Evolutionary conservation across 2,888 invertebrate genomes (phyloP).

Genomic region (Leistus spinibarbis): DNA sequence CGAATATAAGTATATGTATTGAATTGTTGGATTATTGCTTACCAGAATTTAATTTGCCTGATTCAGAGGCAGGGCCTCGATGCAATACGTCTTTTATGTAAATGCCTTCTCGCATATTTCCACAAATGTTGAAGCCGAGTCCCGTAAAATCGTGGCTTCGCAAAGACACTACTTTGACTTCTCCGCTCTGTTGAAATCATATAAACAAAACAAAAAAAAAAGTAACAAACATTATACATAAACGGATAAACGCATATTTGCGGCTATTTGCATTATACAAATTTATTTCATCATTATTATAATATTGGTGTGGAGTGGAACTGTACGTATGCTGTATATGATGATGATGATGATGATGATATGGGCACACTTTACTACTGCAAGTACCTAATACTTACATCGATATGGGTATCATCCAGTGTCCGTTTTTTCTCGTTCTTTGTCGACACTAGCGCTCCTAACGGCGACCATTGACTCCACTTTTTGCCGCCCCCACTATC

Average conservation of each 20-base stretch:
- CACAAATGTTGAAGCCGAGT: slow-evolving; percentile 83
- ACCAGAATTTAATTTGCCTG: slow-evolving; percentile 82
- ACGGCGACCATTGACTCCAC: slow-evolving; percentile 59
- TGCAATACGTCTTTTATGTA: slow-evolving; percentile 85
- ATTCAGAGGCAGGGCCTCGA: slow-evolving; percentile 87
- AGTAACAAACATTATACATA: not conserved
- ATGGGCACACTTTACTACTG: not conserved
- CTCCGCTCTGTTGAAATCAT: slow-evolving; percentile 58
- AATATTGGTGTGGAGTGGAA: too few species aligned
- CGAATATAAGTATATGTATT: too few species aligned
- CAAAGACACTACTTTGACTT: slow-evolving; percentile 71
- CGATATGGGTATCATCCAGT: slow-evolving; percentile 64
- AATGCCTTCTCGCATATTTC: slow-evolving; percentile 91
- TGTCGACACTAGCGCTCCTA: slow-evolving; percentile 51
- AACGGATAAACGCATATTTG: too few species aligned
- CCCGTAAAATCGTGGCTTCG: slow-evolving; percentile 89
- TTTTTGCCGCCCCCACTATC: slow-evolving; percentile 49
- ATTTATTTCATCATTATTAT: too few species aligned
- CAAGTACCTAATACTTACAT: slow-evolving; percentile 55
- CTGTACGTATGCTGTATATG: too few species aligned
- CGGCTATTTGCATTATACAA: too few species aligned
- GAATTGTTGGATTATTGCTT: too few species aligned
- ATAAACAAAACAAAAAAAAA: not conserved
- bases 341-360: too few species aligned
- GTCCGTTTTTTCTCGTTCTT: slow-evolving; percentile 61